Conservation (phyloP, 2,888 invertebrate genomes). For the Hermaeophaga mercurialis region DNA sequence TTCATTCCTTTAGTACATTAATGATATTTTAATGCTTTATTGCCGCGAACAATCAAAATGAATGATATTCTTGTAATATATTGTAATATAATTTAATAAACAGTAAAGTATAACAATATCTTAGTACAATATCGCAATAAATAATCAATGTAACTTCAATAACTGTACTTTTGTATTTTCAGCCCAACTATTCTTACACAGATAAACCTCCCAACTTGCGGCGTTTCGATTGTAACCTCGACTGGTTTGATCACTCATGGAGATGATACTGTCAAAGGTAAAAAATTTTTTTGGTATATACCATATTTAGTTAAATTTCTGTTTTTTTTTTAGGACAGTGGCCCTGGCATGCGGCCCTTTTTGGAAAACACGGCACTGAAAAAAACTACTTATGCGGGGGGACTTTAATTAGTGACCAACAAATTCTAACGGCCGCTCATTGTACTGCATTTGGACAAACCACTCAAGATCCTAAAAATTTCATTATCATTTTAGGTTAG, state of each 20-base stretch:
- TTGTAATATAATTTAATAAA: no score
- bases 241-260: constrained; percentile 66
- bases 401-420: constrained; percentile 62
- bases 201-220: constrained; percentile 45
- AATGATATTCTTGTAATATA: no score
- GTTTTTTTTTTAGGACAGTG: constrained; percentile 61
- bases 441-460: constrained; percentile 59
- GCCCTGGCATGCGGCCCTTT: constrained; percentile 71
- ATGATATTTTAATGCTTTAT: no score
- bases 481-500: constrained; percentile 52
- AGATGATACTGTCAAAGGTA: constrained; percentile 62
- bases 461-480: constrained; percentile 46
- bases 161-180: constrained; percentile 11
- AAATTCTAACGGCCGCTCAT: constrained; percentile 68
- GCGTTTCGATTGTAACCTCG: constrained; percentile 58
- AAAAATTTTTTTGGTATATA: neutral
- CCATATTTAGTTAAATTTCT: neutral
- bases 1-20: no score
- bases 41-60: no score
- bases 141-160: no score
- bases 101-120: no score
- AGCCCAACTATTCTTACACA: constrained; percentile 22
- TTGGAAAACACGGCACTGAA: constrained; percentile 53
- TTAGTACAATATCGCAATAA: no score
- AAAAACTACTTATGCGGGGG: constrained; percentile 68